Base-by-base conservation (phyloP, 1,140 invertebrate genomes). In the Lineus longissimus region DNA sequence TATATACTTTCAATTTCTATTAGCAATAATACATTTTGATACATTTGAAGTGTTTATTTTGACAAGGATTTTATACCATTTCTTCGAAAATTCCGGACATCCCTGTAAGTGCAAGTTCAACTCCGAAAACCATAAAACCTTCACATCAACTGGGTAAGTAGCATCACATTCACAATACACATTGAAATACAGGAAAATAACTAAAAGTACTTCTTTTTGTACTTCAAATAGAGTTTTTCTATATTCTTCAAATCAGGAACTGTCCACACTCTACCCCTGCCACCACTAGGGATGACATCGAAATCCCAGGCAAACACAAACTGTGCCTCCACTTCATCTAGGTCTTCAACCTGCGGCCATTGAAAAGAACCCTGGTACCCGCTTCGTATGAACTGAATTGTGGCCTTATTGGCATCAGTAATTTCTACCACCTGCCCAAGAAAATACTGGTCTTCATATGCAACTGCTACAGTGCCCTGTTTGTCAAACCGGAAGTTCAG, bases 381-480 rank as follows among this genome's bases (percentile, higher is more conserved):
- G n/a, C 15, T 59, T 36, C 33, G 33, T 40, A 59, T 36, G 41
- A 59, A 59, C 23, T 59, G 36, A 59, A 59, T 41, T 4, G 58
- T 59, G 33, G 30, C 58, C 30, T 36, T 19, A 31, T 59, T 40
- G 2, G 58, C 31, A 59, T 40, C 41, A 36, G 58, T 41, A 22
- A 59, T 40, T 36, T 59, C 33, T 15, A 41, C 23, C 17, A 59
- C 33, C 9, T 6, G 33, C 30, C 58, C 58, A 31, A 59, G 33
- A 59, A 59, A 59, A 59, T 17, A 59, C 23, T 59, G 27, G 19
- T 59, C 57, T 33, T 59, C 58, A 40, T 59, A 59, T 1, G 33
- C 58, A 59, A 59, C 58, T 13, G 58, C 58, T 9, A 59, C 58
- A 36, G 17, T 59, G 58, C 58, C 58, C 33, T 59, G 58, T 19